A percentile compares a stretch with the other conserved stretches of the same genome.
phyloP scores from a whole-genome alignment of 2,888 invertebrate genomes.

The Netelia melanura region DNA sequence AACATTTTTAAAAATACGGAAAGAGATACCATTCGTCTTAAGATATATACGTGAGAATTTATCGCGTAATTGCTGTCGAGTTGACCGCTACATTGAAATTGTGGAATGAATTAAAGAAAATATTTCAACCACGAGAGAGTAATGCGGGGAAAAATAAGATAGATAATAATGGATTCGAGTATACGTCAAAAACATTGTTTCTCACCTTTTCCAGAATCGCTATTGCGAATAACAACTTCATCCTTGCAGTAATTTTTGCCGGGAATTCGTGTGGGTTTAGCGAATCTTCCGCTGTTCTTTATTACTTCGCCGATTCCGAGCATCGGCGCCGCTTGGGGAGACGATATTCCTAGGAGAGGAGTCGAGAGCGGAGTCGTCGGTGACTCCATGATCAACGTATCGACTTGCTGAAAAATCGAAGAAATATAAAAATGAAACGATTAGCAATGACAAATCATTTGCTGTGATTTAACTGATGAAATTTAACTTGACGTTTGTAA shows the following conservation, averaged over 20 bases:
- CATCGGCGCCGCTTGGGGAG: constrained; percentile 87
- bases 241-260: constrained; percentile 98
- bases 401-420: constrained; percentile 62
- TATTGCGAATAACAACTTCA: constrained; percentile 97
- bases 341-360: constrained; percentile 79
- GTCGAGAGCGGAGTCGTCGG: constrained; percentile 78
- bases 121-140: background rate
- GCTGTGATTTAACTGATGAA: background rate
- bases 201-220: constrained; percentile 97
- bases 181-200: constrained; percentile 34
- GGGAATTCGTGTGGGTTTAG: constrained; percentile 95
- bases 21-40: constrained; percentile 62
- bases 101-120: constrained; percentile 13
- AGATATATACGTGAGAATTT: constrained; percentile 5
- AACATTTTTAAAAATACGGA: constrained; percentile 76
- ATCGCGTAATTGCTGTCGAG: constrained; percentile 18
- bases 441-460: constrained; percentile 2
- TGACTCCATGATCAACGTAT: constrained; percentile 75
- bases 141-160: constrained; percentile 39
- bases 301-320: constrained; percentile 94
- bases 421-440: constrained; percentile 26
- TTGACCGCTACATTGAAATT: constrained; percentile 10
- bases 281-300: constrained; percentile 95
- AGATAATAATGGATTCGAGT: constrained; percentile 18
- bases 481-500: too few species aligned